Base-by-base conservation (phyloP, 2,113 vertebrate species). In the Corydoras maculifer region DNA sequence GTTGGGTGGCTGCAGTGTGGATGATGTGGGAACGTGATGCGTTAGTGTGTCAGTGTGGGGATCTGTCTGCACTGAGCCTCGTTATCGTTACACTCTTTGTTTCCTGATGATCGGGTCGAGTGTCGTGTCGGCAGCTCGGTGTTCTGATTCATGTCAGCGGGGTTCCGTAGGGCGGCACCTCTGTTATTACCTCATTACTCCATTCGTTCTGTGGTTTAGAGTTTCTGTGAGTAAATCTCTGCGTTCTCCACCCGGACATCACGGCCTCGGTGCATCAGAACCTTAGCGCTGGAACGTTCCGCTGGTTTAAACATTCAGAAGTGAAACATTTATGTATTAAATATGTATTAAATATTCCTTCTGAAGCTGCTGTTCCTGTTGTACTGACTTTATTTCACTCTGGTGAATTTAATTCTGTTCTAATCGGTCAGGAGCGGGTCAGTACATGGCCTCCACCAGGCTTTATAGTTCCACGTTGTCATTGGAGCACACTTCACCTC, bases 41-140 rank as follows among this genome's bases (percentile, higher is more conserved):
- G 66, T 65, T 54, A 68, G 77, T 54, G 5, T 29, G 71, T 29
- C 12, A 15, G 50, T 57, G 60, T 69, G 59, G 70, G 76, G 50
- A 8, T 11, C n/a, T 59, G 58, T 32, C 18, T 25, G 18, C 18
- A 25, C 18, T 25, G 18, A 25, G 18, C 18, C 18, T 25, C 18
- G 18, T 25, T 25, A 25, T 25, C 18, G 5, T 62, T 55, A 57
- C 14, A 71, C 14, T 8, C 60, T 63, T 65, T 72, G 58, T 43
- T 43, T 43, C 35, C 10, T 53, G 13, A 53, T 12, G 9, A 53
- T 53, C 13, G 9, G 13, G 13, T 14, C 51, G 54, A n/a, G 12
- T 53, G 51, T 53, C 15, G 54, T 14, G 13, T 25, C 18, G 18
- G 18, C 18, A 25, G 18, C 18, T 25, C 18, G 13, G 54, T 57